Evolutionary conservation across 1,140 invertebrate genomes (phyloP), one percentile per base, ranked within the genome.

Genomic region (Aphelenchoides besseyi): DNA sequence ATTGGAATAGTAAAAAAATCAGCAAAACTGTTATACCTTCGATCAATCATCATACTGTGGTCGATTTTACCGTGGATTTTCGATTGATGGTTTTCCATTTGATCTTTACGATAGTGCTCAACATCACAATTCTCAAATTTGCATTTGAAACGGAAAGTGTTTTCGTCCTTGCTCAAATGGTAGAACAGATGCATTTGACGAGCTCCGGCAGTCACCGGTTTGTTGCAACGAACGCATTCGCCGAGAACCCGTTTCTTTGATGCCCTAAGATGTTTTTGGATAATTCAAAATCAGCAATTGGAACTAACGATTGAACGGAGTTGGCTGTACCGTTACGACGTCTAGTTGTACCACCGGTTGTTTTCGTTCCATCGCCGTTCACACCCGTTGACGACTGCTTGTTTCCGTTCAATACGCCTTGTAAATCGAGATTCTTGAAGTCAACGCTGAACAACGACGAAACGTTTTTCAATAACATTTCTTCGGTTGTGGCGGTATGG

Each of bases 161-260:
- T 69, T 12, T 77, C 30, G 62, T 83, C 81, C 62, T 83, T 83
- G 8, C 78, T 76, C 71, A 83, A 70, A 70, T 83, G 81, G 74
- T 75, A 83, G 63, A 83, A 83, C 81, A 83, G 80, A 70, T 83
- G 81, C 81, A 83, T 83, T 68, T 85, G 83, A 32, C 81, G 68
- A 26, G 81, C 83, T 16, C 81, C 81, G 9, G 81, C 81, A 12
- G 81, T 83, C 54, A 83, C 77, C 23, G 83, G 83, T 61, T 83
- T 83, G 8, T 83, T 63, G 41, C 81, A 83, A 29, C 73, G 69
- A 3, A 66, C 59, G 69, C 81, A 83, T 52, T 79, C 69, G 0
- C 81, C 81, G 9, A 83, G 74, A 1, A 83, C 81, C 1, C 83
- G 74, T 62, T 83, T 83, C 63, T 83, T 83, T 2, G 80, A 79